A percentile compares a stretch with the other conserved stretches of the same genome.
Conservation (phyloP, 35 echinoderm and acorn worm species). For the Heliocidaris tuberculata region DNA sequence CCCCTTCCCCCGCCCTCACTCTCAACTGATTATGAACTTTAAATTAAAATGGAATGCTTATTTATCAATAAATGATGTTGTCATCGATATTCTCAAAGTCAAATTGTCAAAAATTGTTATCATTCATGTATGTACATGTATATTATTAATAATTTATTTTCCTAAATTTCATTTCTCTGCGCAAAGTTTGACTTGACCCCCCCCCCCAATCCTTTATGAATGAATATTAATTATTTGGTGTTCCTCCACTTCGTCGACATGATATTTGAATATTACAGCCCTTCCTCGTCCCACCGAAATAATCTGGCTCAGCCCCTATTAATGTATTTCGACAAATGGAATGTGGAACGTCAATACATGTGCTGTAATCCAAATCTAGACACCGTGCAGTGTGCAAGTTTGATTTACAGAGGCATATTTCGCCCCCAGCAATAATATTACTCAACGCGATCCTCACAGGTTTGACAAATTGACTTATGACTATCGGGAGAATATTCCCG, state of each 20-base stretch:
- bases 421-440: constrained; percentile 15
- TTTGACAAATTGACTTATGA: constrained; percentile 2
- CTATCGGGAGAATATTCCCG: neutral
- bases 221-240: neutral
- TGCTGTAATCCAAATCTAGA: neutral
- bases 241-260: neutral
- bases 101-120: no score
- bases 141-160: no score
- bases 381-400: neutral
- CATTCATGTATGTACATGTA: no score
- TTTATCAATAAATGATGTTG: no score
- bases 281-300: neutral
- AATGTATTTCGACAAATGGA: neutral
- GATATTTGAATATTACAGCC: neutral
- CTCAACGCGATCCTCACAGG: neutral
- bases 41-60: no score
- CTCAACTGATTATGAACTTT: no score
- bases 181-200: no score
- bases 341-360: neutral
- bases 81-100: no score
- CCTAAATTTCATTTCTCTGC: no score
- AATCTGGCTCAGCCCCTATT: neutral
- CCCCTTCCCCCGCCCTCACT: no score
- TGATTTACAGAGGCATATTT: neutral
- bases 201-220: no score